Conservation (phyloP, 2,888 invertebrate species). For the Apotomis capreana region DNA sequence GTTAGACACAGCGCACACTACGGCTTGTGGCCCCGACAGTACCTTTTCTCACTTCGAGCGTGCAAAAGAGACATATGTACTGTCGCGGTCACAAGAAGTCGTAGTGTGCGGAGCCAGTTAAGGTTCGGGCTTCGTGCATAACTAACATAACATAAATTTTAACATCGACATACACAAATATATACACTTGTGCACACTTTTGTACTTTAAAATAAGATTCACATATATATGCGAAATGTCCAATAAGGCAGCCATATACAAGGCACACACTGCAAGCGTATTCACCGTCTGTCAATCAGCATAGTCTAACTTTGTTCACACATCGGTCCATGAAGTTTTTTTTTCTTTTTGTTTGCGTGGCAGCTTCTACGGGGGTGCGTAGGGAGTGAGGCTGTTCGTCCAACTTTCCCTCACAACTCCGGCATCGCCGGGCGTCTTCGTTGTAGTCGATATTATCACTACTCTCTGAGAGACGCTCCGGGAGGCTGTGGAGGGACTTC, state of each 20-base stretch:
- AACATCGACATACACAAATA: slow-evolving; percentile 75
- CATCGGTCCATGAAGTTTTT: slow-evolving; percentile 94
- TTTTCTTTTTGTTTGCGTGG: slow-evolving; percentile 86
- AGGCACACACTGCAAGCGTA: slow-evolving; percentile 75
- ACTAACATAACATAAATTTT: slow-evolving; percentile 50
- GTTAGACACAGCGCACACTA: no score
- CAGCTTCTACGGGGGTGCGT: slow-evolving; percentile 82
- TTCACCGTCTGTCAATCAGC: slow-evolving; percentile 76
- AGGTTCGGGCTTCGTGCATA: slow-evolving; percentile 31
- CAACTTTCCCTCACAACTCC: slow-evolving; percentile 85
- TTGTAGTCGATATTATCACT: slow-evolving; percentile 67
- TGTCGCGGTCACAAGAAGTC: no score
- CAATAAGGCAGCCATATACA: slow-evolving; percentile 69
- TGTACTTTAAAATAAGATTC: slow-evolving; percentile 80
- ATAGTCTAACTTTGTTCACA: slow-evolving; percentile 91
- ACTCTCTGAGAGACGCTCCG: slow-evolving; percentile 74
- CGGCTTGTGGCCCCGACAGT: no score
- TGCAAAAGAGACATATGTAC: no score
- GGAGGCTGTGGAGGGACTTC: slow-evolving; percentile 73
- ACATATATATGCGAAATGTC: slow-evolving; percentile 73
- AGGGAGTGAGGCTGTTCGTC: slow-evolving; percentile 83
- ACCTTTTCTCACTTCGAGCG: no score
- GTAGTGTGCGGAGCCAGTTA: background rate
- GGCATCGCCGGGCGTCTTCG: slow-evolving; percentile 77
- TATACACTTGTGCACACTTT: slow-evolving; percentile 80